Evolutionary conservation across 2,888 invertebrate genomes (phyloP).

Genomic region (Penaeus monodon): DNA sequence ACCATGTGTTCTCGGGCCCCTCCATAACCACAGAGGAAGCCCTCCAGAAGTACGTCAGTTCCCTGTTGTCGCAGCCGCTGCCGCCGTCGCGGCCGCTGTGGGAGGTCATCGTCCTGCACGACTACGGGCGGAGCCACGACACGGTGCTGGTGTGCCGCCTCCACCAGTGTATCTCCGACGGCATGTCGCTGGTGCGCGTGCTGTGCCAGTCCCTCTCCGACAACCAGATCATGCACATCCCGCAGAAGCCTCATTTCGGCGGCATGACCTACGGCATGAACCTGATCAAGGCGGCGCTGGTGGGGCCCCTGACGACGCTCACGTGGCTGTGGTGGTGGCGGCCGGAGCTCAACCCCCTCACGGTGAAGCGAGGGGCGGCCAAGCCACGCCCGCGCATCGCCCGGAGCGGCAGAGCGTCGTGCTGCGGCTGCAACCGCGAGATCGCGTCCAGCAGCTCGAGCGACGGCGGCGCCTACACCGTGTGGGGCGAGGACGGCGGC

Average conservation of each 20-base stretch:
- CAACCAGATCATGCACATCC: conserved; percentile 68
- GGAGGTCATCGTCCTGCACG: conserved; percentile 73
- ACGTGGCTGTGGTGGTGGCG: conserved; percentile 71
- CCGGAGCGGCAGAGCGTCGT: conserved; percentile 25
- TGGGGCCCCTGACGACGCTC: conserved; percentile 72
- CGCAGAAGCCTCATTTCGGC: conserved; percentile 70
- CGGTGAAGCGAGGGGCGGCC: conserved; percentile 58
- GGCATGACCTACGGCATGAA: conserved; percentile 70
- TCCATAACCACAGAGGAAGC: conserved; percentile 68
- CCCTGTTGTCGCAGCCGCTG: conserved; percentile 70
- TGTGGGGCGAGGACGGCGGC: conserved; percentile 40
- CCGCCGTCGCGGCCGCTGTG: conserved; percentile 72
- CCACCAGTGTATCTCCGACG: conserved; percentile 74
- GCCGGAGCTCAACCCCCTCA: conserved; percentile 71
- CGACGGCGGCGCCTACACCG: conserved; percentile 52
- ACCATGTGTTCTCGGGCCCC: conserved; percentile 72
- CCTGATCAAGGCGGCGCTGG: conserved; percentile 71
- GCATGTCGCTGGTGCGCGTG: conserved; percentile 72
- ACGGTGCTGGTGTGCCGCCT: conserved; percentile 71
- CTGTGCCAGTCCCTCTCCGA: conserved; percentile 68
- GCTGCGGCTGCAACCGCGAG: conserved; percentile 41
- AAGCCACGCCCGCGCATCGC: conserved; percentile 38
- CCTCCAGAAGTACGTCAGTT: conserved; percentile 69
- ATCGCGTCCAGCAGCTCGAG: conserved; percentile 4
- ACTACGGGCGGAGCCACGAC: conserved; percentile 71